These are phyloP conservation scores for Montipora cactus DNA, from an alignment of 64 coral and sea anemone genomes.

Conservation along the genomic window DNA sequence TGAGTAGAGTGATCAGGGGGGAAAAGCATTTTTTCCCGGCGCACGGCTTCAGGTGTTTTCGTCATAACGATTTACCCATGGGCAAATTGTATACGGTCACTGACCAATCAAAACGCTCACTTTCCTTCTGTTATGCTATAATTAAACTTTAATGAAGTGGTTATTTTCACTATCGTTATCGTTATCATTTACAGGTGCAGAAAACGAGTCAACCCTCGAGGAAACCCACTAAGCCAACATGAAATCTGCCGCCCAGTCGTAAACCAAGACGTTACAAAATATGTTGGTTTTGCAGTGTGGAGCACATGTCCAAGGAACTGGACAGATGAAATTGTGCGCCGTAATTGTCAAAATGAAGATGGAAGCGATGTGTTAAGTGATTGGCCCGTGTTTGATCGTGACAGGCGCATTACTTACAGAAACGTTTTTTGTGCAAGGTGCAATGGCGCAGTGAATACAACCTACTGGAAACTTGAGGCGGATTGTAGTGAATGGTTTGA, in stretches of 20 bases:
- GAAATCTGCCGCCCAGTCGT: neutral
- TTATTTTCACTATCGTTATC: no score
- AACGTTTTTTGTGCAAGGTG: constrained; percentile 27
- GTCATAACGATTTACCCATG: no score
- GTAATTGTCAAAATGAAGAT: constrained; percentile 14
- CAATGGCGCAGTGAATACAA: no score
- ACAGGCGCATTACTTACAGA: constrained; percentile 35
- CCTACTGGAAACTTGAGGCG: neutral
- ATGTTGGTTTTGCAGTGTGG: constrained; percentile 3
- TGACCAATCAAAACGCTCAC: no score
- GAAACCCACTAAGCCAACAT: neutral
- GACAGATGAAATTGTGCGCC: neutral
- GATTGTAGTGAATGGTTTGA: neutral
- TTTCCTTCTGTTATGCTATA: no score
- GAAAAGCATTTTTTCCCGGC: no score
- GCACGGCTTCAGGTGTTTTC: no score
- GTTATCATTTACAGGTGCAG: neutral
- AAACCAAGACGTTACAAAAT: neutral
- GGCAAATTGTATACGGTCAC: no score
- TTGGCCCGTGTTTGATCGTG: constrained; percentile 3
- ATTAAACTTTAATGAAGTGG: no score
- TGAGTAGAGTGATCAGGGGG: no score
- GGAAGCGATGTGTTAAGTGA: neutral
- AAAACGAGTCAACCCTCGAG: neutral
- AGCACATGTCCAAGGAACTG: constrained; percentile 14